Conservation (phyloP, 2,797 vertebrate species). For the Cossypha niveicapilla region DNA sequence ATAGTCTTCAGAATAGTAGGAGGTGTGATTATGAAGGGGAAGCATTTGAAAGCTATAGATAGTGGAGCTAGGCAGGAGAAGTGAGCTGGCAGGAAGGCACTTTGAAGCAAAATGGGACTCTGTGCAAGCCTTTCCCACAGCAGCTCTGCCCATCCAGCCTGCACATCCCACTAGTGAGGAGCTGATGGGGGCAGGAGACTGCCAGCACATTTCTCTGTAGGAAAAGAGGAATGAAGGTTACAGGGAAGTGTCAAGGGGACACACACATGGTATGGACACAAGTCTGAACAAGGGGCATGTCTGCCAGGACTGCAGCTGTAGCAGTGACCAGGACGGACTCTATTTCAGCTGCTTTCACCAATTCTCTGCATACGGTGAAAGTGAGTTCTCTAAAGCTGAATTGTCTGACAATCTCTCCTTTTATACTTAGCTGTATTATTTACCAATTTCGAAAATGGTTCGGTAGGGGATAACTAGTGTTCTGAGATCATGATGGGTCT, state of each 20-base stretch:
- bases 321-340: not conserved
- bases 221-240: not conserved
- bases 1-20: slow-evolving; percentile 45
- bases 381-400: not conserved
- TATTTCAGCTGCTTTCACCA: not conserved
- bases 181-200: not conserved
- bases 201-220: not conserved
- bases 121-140: not conserved
- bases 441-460: slow-evolving; percentile 28
- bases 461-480: not conserved
- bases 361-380: accelerated
- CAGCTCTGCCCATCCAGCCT: not conserved
- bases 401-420: not conserved
- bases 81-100: not conserved
- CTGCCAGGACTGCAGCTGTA: not conserved
- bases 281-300: not conserved
- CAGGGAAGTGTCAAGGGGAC: not conserved
- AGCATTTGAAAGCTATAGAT: slow-evolving; percentile 36
- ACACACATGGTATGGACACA: not conserved
- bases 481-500: slow-evolving; percentile 9
- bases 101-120: not conserved
- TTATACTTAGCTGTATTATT: not conserved
- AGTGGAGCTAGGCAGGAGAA: slow-evolving; percentile 31
- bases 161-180: accelerated
- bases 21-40: slow-evolving; percentile 38